These are phyloP conservation scores for Sebastes iracundus DNA, from an alignment of 2,797 vertebrate species.

Conservation along the genomic window DNA sequence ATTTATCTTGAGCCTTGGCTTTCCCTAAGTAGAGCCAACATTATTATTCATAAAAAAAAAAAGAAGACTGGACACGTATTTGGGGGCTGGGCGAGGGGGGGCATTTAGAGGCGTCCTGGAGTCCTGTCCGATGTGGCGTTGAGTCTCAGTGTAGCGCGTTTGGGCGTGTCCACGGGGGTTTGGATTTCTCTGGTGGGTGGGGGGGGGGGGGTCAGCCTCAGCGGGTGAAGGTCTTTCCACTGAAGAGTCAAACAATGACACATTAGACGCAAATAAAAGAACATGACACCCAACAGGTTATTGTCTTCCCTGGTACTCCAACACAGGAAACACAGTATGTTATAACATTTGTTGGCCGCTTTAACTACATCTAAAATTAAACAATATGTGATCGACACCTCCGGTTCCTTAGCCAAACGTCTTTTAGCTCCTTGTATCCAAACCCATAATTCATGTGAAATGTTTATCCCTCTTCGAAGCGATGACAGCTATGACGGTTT, in stretches of 20 bases:
- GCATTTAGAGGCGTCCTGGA: constrained; percentile 52
- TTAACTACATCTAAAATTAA: neutral
- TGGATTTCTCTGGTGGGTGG: constrained; percentile 28
- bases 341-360: neutral
- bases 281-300: neutral
- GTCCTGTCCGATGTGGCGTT: constrained; percentile 64
- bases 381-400: neutral
- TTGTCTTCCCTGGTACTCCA: neutral
- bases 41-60: constrained; percentile 55
- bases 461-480: neutral
- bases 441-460: neutral
- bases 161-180: constrained; percentile 38
- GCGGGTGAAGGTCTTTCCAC: constrained; percentile 94
- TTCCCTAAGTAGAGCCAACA: constrained; percentile 56
- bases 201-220: constrained; percentile 62
- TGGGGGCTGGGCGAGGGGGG: constrained; percentile 42
- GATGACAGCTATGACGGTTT: too few species aligned
- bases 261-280: neutral
- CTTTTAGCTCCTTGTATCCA: too few species aligned
- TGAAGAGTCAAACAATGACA: constrained; percentile 52
- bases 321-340: neutral
- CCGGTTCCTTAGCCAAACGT: neutral
- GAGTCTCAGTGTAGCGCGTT: constrained; percentile 53
- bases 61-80: constrained; percentile 49
- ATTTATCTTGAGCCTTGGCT: constrained; percentile 62